Conservation (phyloP, 2,113 vertebrate genomes). For the Zapus hudsonius region DNA sequence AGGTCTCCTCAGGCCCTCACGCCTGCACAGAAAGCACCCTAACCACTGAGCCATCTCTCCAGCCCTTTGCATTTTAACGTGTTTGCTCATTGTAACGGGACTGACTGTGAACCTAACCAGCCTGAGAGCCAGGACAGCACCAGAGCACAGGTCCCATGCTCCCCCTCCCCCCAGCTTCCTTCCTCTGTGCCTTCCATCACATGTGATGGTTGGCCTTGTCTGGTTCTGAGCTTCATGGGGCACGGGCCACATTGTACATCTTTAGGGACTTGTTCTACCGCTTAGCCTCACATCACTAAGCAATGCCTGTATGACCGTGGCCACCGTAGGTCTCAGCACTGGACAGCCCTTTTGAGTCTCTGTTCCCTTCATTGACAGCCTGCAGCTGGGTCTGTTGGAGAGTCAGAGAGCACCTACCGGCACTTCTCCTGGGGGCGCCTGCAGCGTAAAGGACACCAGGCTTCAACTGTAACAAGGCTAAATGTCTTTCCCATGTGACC, state of each 20-base stretch:
- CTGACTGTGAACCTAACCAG: background rate
- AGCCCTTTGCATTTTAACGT: background rate
- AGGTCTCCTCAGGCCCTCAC: too few relatives aligned
- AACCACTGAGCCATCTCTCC: too few relatives aligned
- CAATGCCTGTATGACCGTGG: fast-evolving
- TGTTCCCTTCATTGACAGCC: background rate
- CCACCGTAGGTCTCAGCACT: background rate
- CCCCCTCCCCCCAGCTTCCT: background rate
- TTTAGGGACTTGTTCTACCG: background rate
- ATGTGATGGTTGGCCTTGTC: background rate
- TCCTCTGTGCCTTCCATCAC: too few relatives aligned
- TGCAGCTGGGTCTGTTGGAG: background rate
- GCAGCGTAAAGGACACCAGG: too few relatives aligned
- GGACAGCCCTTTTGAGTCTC: too few relatives aligned
- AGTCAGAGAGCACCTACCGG: background rate
- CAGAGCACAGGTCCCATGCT: too few relatives aligned
- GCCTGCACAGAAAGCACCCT: too few relatives aligned
- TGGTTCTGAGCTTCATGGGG: background rate
- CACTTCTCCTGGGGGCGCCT: background rate
- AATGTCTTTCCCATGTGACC: background rate
- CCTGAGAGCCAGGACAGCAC: too few relatives aligned
- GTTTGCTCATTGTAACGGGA: background rate
- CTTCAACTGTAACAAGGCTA: background rate
- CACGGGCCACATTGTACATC: background rate
- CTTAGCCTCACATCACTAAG: background rate